These are phyloP conservation scores for Erpornis zantholeuca DNA, from an alignment of 2,113 vertebrate species.

Conservation along the genomic window DNA sequence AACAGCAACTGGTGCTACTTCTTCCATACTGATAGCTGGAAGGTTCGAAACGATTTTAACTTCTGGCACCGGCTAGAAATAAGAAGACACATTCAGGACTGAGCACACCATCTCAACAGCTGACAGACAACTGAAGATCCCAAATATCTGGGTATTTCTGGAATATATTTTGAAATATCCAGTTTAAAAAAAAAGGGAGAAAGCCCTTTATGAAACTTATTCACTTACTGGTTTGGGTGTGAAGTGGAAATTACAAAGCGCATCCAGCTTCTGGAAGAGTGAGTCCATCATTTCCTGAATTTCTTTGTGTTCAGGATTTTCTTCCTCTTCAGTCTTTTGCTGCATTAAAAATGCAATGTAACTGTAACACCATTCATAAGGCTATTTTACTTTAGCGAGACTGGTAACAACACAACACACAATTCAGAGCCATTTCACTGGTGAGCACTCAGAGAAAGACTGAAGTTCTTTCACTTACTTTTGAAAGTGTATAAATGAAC, in stretches of 20 bases:
- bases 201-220: not conserved
- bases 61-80: constrained; percentile 86
- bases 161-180: not conserved
- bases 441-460: not conserved
- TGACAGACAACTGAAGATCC: not conserved
- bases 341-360: constrained; percentile 41
- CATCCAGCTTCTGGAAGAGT: constrained; percentile 92
- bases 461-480: not conserved
- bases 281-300: constrained; percentile 93
- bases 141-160: not conserved
- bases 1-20: constrained; percentile 89
- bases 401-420: not conserved
- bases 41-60: constrained; percentile 94
- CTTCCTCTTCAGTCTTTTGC: constrained; percentile 86
- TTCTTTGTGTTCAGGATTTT: constrained; percentile 90
- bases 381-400: not conserved
- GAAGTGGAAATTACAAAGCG: constrained; percentile 96
- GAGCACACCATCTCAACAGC: not conserved
- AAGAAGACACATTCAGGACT: not conserved
- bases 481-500: not conserved
- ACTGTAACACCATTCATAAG: not conserved
- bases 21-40: constrained; percentile 91
- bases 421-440: not conserved
- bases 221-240: constrained; percentile 91
- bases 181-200: not conserved